These are phyloP conservation scores for Nettapus auritus DNA, from an alignment of 2,113 vertebrate species.

Conservation along the genomic window DNA sequence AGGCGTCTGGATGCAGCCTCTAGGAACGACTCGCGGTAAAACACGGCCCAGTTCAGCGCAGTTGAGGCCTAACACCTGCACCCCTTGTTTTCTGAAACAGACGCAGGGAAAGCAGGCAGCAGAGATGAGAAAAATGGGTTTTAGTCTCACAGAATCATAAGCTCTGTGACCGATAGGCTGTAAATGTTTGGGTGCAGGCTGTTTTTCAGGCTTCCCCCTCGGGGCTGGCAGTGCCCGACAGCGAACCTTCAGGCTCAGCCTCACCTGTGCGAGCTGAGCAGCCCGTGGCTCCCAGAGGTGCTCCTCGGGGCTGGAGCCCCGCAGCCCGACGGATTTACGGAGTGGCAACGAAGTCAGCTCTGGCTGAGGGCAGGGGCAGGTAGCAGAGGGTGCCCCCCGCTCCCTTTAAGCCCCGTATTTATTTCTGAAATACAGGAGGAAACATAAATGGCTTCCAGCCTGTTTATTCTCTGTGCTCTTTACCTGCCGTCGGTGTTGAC, in stretches of 20 bases:
- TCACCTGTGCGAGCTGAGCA: conserved; percentile 3
- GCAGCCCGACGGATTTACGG: background rate
- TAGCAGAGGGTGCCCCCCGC: background rate
- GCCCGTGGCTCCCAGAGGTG: background rate
- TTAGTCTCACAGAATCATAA: too few relatives aligned
- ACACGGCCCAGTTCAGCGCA: background rate
- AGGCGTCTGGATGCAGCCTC: background rate
- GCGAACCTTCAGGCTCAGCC: conserved; percentile 4
- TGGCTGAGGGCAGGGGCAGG: background rate
- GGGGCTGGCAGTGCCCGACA: background rate
- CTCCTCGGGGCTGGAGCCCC: background rate
- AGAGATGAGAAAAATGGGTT: background rate
- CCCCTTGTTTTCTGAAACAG: background rate
- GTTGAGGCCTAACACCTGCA: background rate
- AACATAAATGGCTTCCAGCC: background rate
- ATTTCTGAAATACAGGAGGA: background rate
- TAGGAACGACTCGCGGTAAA: background rate
- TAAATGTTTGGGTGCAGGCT: background rate
- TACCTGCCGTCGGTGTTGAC: conserved; percentile 14
- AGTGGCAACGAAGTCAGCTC: background rate
- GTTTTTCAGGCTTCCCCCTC: background rate
- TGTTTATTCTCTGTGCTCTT: conserved; percentile 32
- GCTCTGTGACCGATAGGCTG: rapidly evolving
- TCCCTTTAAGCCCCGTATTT: background rate
- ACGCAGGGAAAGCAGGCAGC: background rate